Evolutionary conservation across 2,113 vertebrate species (phyloP).

Genomic region (Menidia beryllina): DNA sequence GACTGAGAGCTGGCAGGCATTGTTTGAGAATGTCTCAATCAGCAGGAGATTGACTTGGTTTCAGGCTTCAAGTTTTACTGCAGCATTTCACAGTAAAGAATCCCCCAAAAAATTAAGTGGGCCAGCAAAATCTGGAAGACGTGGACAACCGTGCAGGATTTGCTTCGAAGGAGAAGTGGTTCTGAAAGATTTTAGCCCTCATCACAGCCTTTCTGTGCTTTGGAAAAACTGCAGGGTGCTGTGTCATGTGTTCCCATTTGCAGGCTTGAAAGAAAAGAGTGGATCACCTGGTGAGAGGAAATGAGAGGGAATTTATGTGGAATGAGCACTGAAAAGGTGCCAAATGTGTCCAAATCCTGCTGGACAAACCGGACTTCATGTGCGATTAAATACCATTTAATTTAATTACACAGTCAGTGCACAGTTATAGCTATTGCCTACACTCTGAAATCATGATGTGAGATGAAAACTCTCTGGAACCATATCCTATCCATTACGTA

Average conservation of each 20-base stretch:
- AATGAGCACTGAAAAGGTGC: background rate
- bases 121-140: no score
- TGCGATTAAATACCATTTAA: background rate
- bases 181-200: background rate
- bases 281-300: background rate
- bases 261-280: background rate
- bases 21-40: conserved; percentile 14
- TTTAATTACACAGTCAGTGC: background rate
- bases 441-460: no score
- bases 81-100: no score
- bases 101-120: no score
- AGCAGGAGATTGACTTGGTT: conserved; percentile 3
- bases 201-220: background rate
- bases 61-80: conserved; percentile 3
- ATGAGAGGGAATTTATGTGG: background rate
- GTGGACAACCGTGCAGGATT: no score
- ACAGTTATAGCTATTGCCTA: no score
- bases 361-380: background rate
- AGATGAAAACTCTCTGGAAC: no score
- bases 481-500: no score
- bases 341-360: background rate
- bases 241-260: background rate
- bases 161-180: background rate
- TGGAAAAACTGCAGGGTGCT: background rate
- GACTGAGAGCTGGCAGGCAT: conserved; percentile 9